Percentiles rank a stretch among this genome's conserved stretches.
phyloP scores from a whole-genome alignment of 2,797 vertebrate genomes.

The Mareca penelope region DNA sequence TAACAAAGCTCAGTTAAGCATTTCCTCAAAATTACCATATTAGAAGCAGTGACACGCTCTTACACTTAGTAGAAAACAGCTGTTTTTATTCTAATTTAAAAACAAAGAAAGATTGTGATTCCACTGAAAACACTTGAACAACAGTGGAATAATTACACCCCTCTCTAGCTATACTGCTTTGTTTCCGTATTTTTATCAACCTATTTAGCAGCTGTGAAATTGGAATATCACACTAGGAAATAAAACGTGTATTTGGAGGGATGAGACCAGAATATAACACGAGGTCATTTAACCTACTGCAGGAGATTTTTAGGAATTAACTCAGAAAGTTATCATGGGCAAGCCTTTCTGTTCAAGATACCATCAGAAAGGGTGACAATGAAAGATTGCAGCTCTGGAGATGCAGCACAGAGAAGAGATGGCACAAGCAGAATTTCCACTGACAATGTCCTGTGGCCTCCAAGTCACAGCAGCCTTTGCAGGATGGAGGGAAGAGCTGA shows the following conservation, averaged over 20 bases:
- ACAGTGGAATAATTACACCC: constrained; percentile 16
- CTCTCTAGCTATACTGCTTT: background rate
- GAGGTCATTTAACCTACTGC: background rate
- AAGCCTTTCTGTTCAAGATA: background rate
- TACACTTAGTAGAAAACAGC: constrained; percentile 9
- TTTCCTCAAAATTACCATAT: constrained; percentile 21
- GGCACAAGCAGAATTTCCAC: background rate
- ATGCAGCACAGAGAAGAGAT: background rate
- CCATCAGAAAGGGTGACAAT: background rate
- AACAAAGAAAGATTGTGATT: background rate
- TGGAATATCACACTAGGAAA: constrained; percentile 8
- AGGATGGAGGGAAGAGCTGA: background rate
- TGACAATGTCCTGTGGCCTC: background rate
- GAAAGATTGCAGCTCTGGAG: background rate
- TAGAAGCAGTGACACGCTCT: background rate
- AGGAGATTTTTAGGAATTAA: constrained; percentile 25
- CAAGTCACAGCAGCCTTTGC: background rate
- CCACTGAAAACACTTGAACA: constrained; percentile 29
- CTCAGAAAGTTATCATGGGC: background rate
- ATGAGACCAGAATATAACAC: background rate
- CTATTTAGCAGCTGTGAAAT: constrained; percentile 13
- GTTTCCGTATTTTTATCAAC: constrained; percentile 3
- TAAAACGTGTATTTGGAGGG: background rate
- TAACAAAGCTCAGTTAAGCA: constrained; percentile 29
- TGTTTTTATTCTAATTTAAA: background rate